Conservation (phyloP, 2,113 vertebrate species). For the Labeo catla region DNA sequence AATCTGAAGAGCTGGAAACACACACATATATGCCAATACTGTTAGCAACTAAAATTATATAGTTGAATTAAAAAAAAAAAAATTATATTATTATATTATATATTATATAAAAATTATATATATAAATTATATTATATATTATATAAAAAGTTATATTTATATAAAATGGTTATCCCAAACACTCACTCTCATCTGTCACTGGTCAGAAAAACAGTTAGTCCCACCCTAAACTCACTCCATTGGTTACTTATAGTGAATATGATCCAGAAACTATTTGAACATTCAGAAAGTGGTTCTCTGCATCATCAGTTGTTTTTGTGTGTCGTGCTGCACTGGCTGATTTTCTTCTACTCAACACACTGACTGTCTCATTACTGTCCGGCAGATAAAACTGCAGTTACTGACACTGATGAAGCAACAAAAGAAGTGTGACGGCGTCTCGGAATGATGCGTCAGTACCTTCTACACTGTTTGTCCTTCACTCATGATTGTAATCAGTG, state of each 20-base stretch:
- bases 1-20: not conserved
- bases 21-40: no score
- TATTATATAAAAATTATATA: no score
- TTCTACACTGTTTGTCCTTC: not conserved
- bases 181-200: not conserved
- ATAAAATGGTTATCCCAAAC: not conserved
- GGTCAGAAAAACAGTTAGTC: not conserved
- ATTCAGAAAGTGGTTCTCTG: not conserved
- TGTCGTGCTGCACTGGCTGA: not conserved
- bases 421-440: not conserved
- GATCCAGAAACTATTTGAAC: not conserved
- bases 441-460: not conserved
- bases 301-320: not conserved
- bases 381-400: not conserved
- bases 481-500: not conserved
- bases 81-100: no score
- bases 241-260: not conserved
- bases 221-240: not conserved
- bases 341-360: not conserved
- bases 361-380: not conserved
- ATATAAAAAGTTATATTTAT: no score
- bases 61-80: no score
- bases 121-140: no score
- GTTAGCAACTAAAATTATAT: no score
- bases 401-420: conserved; percentile 22